phyloP scores from a whole-genome alignment of 2,888 invertebrate species.

The Ormia ochracea region DNA sequence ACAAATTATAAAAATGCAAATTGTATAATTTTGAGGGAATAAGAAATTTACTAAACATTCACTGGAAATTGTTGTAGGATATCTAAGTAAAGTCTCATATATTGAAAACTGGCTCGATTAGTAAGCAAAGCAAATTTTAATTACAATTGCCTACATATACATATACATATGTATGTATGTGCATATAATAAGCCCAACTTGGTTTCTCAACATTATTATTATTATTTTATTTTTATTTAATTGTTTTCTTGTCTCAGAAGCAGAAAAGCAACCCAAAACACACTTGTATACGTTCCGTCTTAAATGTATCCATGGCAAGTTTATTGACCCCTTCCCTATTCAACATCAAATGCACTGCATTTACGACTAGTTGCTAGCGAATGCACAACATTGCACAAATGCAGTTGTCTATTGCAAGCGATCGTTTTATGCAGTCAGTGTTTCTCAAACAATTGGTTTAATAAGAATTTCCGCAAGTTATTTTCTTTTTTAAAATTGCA shows the following conservation, averaged over 20 bases:
- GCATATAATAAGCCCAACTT: not conserved
- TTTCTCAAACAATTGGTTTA: conserved; percentile 9
- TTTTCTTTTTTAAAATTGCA: too few relatives aligned
- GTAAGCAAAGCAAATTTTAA: too few relatives aligned
- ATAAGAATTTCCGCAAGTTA: too few relatives aligned
- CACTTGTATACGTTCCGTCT: conserved; percentile 41
- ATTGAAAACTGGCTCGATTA: too few relatives aligned
- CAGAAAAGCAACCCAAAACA: not conserved
- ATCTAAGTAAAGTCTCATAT: too few relatives aligned
- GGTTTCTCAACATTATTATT: conserved; percentile 2
- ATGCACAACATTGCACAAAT: conserved; percentile 1
- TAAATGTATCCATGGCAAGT: conserved; percentile 65
- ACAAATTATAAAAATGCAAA: too few relatives aligned
- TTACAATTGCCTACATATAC: too few relatives aligned
- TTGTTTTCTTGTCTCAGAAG: conserved; percentile 1
- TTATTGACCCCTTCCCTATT: conserved; percentile 63
- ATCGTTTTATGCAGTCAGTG: conserved; percentile 17
- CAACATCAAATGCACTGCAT: conserved; percentile 40
- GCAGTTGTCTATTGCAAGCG: not conserved
- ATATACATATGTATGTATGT: not conserved
- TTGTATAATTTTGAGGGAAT: too few relatives aligned
- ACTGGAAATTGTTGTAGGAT: too few relatives aligned
- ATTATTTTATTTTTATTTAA: not conserved
- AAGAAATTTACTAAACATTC: too few relatives aligned
- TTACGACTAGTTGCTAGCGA: conserved; percentile 23